Conservation (phyloP, 2,888 invertebrate species). For the Stegophylla sp. region DNA sequence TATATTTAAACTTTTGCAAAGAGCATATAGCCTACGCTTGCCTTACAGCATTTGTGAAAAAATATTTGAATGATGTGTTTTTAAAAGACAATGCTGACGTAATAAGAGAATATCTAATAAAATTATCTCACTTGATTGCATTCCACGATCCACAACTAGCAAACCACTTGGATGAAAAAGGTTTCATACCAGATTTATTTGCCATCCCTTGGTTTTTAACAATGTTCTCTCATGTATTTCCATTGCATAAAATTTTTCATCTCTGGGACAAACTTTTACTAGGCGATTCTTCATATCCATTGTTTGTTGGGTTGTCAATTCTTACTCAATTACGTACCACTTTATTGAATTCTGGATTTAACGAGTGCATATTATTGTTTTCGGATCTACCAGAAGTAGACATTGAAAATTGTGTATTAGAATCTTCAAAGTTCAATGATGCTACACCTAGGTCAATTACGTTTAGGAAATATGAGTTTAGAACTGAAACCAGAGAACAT, state of each 20-base stretch:
- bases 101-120: constrained; percentile 95
- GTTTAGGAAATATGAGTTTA: constrained; percentile 77
- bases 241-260: constrained; percentile 95
- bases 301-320: constrained; percentile 93
- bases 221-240: constrained; percentile 98
- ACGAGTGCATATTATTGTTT: constrained; percentile 96
- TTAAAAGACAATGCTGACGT: constrained; percentile 94
- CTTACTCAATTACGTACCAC: constrained; percentile 85
- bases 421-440: constrained; percentile 84
- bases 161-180: constrained; percentile 88
- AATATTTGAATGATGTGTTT: constrained; percentile 96
- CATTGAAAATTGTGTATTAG: constrained; percentile 88
- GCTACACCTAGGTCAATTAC: constrained; percentile 88
- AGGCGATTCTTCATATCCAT: constrained; percentile 89
- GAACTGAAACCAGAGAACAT: constrained; percentile 38
- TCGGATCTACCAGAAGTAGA: constrained; percentile 98
- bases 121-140: constrained; percentile 94
- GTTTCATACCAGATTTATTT: constrained; percentile 95
- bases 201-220: constrained; percentile 99
- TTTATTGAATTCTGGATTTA: constrained; percentile 89
- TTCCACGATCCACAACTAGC: constrained; percentile 93
- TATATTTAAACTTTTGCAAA: constrained; percentile 94
- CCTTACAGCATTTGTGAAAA: constrained; percentile 92
- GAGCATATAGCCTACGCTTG: constrained; percentile 96
- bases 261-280: constrained; percentile 95